Evolutionary conservation across 2,113 vertebrate genomes (phyloP).

Genomic region (Oreochromis spilurus): DNA sequence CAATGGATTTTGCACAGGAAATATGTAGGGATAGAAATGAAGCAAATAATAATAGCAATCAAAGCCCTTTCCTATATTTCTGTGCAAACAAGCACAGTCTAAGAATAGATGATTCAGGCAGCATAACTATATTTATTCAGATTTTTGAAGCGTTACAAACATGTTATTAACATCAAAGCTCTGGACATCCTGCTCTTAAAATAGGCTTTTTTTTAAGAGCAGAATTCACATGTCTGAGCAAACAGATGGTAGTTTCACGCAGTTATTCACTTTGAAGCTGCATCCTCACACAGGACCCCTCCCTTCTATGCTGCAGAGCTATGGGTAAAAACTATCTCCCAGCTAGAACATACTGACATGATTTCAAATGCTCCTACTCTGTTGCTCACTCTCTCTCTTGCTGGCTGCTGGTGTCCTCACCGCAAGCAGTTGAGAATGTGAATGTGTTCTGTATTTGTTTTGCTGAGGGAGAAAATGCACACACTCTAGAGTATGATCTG

Average conservation of each 20-base stretch:
- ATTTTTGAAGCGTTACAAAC: slow-evolving; percentile 3
- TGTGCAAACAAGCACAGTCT: not conserved
- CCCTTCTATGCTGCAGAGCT: not conserved
- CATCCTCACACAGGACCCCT: slow-evolving; percentile 1
- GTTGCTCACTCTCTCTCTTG: not conserved
- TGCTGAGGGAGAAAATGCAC: slow-evolving; percentile 68
- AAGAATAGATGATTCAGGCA: not conserved
- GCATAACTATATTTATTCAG: not conserved
- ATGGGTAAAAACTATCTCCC: slow-evolving; percentile 28
- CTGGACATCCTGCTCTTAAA: slow-evolving; percentile 2
- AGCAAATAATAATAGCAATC: not conserved
- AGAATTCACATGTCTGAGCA: slow-evolving; percentile 1
- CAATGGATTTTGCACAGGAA: not conserved
- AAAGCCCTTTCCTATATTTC: not conserved
- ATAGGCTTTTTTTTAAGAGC: not conserved
- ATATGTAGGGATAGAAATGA: not conserved
- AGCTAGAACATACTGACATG: slow-evolving; percentile 45
- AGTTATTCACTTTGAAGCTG: slow-evolving; percentile 51
- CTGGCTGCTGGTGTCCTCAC: slow-evolving; percentile 19
- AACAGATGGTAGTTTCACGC: slow-evolving; percentile 40
- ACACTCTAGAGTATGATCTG: slow-evolving; percentile 75
- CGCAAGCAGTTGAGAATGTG: slow-evolving; percentile 34
- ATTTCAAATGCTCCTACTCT: slow-evolving; percentile 37
- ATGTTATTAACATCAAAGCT: slow-evolving; percentile 36
- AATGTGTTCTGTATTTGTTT: slow-evolving; percentile 75